Conservation (phyloP, 2,797 vertebrate genomes). For the Sparidentex hasta region DNA sequence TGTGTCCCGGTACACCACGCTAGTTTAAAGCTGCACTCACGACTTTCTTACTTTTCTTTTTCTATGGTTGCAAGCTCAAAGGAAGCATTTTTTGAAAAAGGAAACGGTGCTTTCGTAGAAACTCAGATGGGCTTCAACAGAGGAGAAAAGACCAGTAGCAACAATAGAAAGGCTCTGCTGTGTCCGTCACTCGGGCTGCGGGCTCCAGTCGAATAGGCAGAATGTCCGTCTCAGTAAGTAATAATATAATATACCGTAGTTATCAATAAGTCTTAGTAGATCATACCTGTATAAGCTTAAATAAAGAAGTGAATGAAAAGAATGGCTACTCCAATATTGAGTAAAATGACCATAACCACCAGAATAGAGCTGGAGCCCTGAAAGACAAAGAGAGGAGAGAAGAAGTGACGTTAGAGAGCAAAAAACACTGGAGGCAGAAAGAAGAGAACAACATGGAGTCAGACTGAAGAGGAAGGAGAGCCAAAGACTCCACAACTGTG, state of each 20-base stretch:
- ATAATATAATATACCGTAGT: slow-evolving; percentile 78
- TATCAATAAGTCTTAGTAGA: slow-evolving; percentile 80
- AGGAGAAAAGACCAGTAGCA: slow-evolving; percentile 73
- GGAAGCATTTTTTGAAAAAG: slow-evolving; percentile 57
- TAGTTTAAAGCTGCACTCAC: slow-evolving; percentile 61
- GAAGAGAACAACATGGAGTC: too few relatives aligned
- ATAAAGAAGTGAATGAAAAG: slow-evolving; percentile 99
- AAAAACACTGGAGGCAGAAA: too few relatives aligned
- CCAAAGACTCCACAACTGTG: too few relatives aligned
- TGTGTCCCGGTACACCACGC: slow-evolving; percentile 44
- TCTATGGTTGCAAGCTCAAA: slow-evolving; percentile 64
- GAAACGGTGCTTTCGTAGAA: slow-evolving; percentile 55
- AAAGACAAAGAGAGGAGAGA: slow-evolving; percentile 70
- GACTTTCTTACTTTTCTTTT: slow-evolving; percentile 29
- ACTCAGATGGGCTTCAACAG: slow-evolving; percentile 63
- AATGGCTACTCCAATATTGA: slow-evolving; percentile 99
- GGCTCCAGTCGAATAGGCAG: slow-evolving; percentile 75
- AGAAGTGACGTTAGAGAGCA: slow-evolving; percentile 21
- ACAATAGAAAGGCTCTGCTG: slow-evolving; percentile 78
- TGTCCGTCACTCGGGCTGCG: slow-evolving; percentile 73
- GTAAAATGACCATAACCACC: slow-evolving; percentile 99
- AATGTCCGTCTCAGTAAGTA: slow-evolving; percentile 72
- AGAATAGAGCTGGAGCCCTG: slow-evolving; percentile 97
- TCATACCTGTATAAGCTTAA: slow-evolving; percentile 87
- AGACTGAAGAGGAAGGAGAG: too few relatives aligned